Evolutionary conservation across 2,797 vertebrate genomes (phyloP).

Genomic region (Passerculus sandwichensis): DNA sequence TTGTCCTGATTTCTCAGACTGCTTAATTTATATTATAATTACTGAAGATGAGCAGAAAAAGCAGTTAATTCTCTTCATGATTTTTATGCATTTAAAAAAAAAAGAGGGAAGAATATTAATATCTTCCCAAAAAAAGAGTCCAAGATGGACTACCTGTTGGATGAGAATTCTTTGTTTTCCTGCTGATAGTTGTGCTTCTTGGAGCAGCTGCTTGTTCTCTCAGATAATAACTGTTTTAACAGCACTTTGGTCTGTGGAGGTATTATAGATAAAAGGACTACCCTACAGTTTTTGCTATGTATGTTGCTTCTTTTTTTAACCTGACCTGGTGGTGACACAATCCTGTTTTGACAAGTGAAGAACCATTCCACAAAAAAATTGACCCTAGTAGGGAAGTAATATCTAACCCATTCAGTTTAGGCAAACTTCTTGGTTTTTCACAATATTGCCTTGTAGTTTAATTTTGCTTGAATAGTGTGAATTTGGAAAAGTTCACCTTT

Average conservation of each 20-base stretch:
- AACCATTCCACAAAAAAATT: neutral
- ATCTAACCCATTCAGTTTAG: neutral
- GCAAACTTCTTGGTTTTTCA: neutral
- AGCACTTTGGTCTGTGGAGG: neutral
- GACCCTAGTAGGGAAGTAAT: rapidly evolving
- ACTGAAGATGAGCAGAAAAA: neutral
- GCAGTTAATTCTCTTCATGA: neutral
- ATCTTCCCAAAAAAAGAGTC: neutral
- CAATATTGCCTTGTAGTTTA: neutral
- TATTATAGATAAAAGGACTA: neutral
- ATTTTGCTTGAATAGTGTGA: neutral
- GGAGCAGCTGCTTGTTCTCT: neutral
- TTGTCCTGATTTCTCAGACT: neutral
- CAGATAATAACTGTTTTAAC: neutral
- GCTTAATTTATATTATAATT: neutral
- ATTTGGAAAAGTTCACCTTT: neutral
- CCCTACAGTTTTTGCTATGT: neutral
- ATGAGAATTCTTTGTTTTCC: neutral
- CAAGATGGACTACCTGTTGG: neutral
- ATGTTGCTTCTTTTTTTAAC: neutral
- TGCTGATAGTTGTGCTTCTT: neutral
- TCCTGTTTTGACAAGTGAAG: neutral
- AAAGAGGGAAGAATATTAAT: neutral
- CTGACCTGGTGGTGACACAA: rapidly evolving
- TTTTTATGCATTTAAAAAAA: neutral